Base-by-base conservation (phyloP, 2,888 invertebrate species). In the Drosophila mayaguana region DNA sequence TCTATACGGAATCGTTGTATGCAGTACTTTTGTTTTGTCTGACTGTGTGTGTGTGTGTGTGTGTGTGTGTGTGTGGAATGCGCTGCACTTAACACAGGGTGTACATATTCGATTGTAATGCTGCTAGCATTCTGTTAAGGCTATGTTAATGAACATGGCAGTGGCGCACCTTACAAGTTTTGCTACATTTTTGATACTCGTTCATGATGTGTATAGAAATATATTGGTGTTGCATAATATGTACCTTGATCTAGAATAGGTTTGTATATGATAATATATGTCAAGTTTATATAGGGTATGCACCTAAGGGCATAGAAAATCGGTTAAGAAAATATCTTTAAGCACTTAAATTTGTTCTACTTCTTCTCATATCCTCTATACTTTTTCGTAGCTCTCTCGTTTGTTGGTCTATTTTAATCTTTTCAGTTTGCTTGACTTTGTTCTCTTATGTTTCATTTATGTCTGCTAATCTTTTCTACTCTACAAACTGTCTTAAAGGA, bases 71-170 rank as follows among this genome's bases (percentile, higher is more conserved):
- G 6, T 12, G n/a, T 34, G 20, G 51, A 53, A 68, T 61, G 50
- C 79, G 45, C 78, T 77, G 73, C 72, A 78, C 45, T 22, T 12
- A 28, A 16, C 18, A 14, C 25, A 54, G 48, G 2, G n/a, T 51
- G 60, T 42, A 38, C 16, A 32, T 11, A 45, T 42, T 50, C 43
- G 11, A 25, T 28, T 55, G 74, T 50, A 42, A 46, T 7, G 32
- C 50, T 46, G 75, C 61, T 63, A 43, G 18, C 53, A 48, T 50
- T 20, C 76, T 75, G 63, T 77, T 80, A 78, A 72, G 77, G 76
- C 76, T 25, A 66, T 78, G 76, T 80, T 78, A 64, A 64, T 63
- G 51, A 80, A 78, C 77, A 78, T 75, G 75, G 80, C 76, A 79
- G 75, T 79, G 51, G 36, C 20, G 66, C 61, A 40, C 50, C 8